These are phyloP conservation scores for Allenopithecus nigroviridis DNA, from an alignment of 2,797 vertebrate species.

Conservation along the genomic window DNA sequence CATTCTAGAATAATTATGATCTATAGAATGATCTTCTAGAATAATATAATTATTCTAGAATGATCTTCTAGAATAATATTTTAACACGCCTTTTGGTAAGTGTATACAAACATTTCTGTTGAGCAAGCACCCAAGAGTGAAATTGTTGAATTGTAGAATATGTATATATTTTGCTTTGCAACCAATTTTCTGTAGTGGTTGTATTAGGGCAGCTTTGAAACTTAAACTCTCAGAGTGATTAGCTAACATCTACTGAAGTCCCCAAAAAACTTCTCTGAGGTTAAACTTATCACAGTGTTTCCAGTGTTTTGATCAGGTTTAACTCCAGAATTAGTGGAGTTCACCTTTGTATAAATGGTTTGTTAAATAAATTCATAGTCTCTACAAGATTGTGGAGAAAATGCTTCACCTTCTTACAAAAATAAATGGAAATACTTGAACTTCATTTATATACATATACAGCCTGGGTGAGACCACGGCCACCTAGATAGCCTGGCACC, in stretches of 20 bases:
- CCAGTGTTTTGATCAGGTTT: not conserved
- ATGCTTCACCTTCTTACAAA: not conserved
- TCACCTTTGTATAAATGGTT: not conserved
- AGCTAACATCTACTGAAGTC: not conserved
- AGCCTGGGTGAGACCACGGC: not conserved
- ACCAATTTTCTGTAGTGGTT: not conserved
- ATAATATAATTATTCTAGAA: too few species aligned
- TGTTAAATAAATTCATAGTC: conserved; percentile 18
- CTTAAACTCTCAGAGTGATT: not conserved
- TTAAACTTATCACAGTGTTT: not conserved
- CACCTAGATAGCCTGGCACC: not conserved
- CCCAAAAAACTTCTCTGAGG: not conserved
- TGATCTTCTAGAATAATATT: too few species aligned
- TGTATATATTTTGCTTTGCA: not conserved
- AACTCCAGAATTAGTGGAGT: not conserved
- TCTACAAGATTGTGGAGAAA: not conserved
- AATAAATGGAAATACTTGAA: not conserved
- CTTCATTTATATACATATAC: not conserved
- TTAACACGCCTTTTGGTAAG: not conserved
- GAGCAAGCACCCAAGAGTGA: not conserved
- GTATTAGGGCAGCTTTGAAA: not conserved
- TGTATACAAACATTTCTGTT: not conserved
- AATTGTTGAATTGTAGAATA: not conserved
- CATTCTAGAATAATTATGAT: too few species aligned
- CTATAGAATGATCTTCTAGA: too few species aligned